Evolutionary conservation across 2,888 invertebrate species (phyloP), one percentile per base, ranked within the genome.

Genomic region (Drosophila buzzatii): DNA sequence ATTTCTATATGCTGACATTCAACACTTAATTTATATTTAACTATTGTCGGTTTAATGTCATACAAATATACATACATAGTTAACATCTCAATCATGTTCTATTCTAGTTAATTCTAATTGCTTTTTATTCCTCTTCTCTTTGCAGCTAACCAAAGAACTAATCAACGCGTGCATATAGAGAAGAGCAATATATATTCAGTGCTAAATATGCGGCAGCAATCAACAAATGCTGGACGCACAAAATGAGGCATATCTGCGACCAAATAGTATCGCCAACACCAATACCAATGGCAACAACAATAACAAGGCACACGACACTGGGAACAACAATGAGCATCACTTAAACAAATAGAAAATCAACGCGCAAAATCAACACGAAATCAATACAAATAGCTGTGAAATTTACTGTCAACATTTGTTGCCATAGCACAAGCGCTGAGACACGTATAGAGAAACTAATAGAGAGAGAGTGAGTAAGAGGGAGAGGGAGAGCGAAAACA

Each of bases 291-390:
- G 49, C 60, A 66, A 76, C 59, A 70, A 60, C 60, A 70, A 61
- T 35, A 66, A 53, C 64, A 71, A 56, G 57, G 70, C 16, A 42
- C 27, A 57, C 44, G 62, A 66, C 60, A 60, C 67, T 33, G 60
- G 76, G 56, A 51, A 68, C 66, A 73, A 73, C 81, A 82, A 82
- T 90, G 88, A 90, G 73, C 88, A 85, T 75, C 73, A 79, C 83
- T 82, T 90, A 75, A 86, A 71, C 76, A 90, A 89, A 90, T 84
- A 86, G 79, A 89, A 84, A 83, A 88, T 79, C 83, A 87, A 76
- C 71, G 75, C 64, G 70, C 59, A 70, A 70, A 83, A 81, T 89
- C 87, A 89, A 89, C 86, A 82, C 69, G 68, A 80, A 81, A 86
- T 78, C 84, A 82, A 87, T 79, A 82, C 67, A 89, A 82, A 76